Percentiles rank a stretch among this genome's conserved stretches.
Conservation (phyloP, 2,888 invertebrate species). For the Odontocolon sp. region DNA sequence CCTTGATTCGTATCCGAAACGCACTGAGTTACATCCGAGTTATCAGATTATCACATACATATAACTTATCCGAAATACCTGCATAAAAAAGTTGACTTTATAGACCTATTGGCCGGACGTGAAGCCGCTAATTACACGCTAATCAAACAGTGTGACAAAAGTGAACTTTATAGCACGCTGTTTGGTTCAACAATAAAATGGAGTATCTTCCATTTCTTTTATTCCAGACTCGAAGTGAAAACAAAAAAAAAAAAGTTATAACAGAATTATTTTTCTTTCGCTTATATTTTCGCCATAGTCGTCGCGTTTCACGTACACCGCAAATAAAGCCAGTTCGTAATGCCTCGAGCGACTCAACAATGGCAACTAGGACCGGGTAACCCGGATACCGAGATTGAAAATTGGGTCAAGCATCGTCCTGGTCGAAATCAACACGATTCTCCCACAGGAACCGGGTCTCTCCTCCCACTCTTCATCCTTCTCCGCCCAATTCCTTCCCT, state of each 20-base stretch:
- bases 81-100: too few species aligned
- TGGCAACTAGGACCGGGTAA: conserved; percentile 54
- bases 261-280: background rate
- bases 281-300: background rate
- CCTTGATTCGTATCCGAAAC: background rate
- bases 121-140: too few species aligned
- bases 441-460: conserved; percentile 26
- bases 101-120: too few species aligned
- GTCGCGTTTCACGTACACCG: background rate
- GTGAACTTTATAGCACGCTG: too few species aligned
- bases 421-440: conserved; percentile 19
- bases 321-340: background rate
- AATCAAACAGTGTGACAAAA: too few species aligned
- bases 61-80: background rate
- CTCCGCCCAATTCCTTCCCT: background rate
- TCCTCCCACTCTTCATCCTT: background rate
- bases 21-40: background rate
- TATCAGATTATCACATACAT: background rate
- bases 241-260: background rate
- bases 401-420: conserved; percentile 48
- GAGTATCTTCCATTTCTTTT: background rate
- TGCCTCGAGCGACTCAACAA: conserved; percentile 14
- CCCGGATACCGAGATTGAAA: conserved; percentile 49
- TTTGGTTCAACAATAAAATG: background rate
- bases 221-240: background rate